Conservation (phyloP, 92 coral and sea anemone genomes). For the Montipora capitata region DNA sequence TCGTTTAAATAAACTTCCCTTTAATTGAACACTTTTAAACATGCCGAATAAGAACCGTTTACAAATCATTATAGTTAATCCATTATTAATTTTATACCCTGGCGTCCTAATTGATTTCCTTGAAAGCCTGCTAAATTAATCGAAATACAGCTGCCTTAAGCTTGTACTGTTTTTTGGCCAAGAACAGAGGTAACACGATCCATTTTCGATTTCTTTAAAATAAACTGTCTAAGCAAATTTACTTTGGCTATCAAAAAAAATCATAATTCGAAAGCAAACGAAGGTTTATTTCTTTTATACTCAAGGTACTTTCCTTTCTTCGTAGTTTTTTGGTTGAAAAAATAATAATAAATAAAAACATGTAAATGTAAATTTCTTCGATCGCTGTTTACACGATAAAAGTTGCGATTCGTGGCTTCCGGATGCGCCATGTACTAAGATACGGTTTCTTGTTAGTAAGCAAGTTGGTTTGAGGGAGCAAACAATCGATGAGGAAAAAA, state of each 20-base stretch:
- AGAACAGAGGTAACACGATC: slow-evolving; percentile 29
- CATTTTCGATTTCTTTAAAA: slow-evolving; percentile 48
- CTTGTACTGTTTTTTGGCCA: slow-evolving; percentile 35
- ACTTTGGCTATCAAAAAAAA: slow-evolving; percentile 34
- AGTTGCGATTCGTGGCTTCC: slow-evolving; percentile 31
- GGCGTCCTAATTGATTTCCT: slow-evolving; percentile 90
- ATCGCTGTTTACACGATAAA: slow-evolving; percentile 34
- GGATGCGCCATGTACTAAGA: slow-evolving; percentile 19
- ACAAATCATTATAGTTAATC: slow-evolving; percentile 96
- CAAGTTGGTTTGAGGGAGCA: slow-evolving; percentile 18
- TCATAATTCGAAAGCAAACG: background rate
- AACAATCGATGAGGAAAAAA: slow-evolving; percentile 31
- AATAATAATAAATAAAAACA: background rate
- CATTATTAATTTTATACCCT: slow-evolving; percentile 89
- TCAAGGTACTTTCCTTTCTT: background rate
- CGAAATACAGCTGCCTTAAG: slow-evolving; percentile 78
- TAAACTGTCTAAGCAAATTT: slow-evolving; percentile 45
- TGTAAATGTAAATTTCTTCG: background rate
- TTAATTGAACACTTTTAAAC: slow-evolving; percentile 97
- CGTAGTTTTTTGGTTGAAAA: background rate
- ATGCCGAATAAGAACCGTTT: slow-evolving; percentile 95
- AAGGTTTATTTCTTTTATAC: background rate
- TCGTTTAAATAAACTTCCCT: slow-evolving; percentile 92
- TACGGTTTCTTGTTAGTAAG: slow-evolving; percentile 15
- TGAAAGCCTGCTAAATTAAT: slow-evolving; percentile 86